phyloP scores from a whole-genome alignment of 2,797 vertebrate genomes.

The Mallotus villosus region DNA sequence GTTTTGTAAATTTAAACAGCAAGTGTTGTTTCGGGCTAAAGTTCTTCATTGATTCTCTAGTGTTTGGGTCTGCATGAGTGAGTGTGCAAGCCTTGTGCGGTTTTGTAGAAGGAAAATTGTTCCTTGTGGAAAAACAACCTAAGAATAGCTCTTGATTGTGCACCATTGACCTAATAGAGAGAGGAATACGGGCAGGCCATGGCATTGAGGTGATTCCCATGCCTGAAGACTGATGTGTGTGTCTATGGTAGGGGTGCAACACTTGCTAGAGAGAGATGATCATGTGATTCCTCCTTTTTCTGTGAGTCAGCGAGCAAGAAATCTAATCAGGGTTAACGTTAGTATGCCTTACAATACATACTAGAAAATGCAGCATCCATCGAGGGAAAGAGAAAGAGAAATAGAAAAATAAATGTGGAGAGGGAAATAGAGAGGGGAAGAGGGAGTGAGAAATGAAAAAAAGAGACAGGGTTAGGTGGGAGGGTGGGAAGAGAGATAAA shows the following conservation, averaged over 20 bases:
- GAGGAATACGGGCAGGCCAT: too few relatives aligned
- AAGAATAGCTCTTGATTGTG: too few relatives aligned
- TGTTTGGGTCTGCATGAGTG: constrained; percentile 6
- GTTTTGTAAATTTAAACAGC: not conserved
- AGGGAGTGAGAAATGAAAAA: not conserved
- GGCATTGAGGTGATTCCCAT: too few relatives aligned
- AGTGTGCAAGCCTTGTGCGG: constrained; percentile 1
- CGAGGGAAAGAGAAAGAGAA: constrained; percentile 1
- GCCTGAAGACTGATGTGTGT: too few relatives aligned
- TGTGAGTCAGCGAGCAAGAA: constrained; percentile 35
- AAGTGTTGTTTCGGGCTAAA: not conserved
- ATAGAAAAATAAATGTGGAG: not conserved
- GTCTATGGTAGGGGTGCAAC: too few relatives aligned
- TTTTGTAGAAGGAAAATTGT: not conserved
- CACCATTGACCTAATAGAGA: too few relatives aligned
- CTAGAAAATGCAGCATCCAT: constrained; percentile 19
- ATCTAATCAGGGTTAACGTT: constrained; percentile 25
- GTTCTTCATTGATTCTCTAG: not conserved
- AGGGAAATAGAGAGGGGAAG: constrained; percentile 5
- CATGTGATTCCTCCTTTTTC: not conserved
- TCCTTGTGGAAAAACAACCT: not conserved
- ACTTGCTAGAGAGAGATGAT: too few relatives aligned
- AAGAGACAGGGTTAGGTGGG: not conserved
- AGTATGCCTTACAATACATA: constrained; percentile 14
- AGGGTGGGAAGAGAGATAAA: not conserved